Base-by-base conservation (phyloP, 2,797 vertebrate genomes). In the Carcharodon carcharias region DNA sequence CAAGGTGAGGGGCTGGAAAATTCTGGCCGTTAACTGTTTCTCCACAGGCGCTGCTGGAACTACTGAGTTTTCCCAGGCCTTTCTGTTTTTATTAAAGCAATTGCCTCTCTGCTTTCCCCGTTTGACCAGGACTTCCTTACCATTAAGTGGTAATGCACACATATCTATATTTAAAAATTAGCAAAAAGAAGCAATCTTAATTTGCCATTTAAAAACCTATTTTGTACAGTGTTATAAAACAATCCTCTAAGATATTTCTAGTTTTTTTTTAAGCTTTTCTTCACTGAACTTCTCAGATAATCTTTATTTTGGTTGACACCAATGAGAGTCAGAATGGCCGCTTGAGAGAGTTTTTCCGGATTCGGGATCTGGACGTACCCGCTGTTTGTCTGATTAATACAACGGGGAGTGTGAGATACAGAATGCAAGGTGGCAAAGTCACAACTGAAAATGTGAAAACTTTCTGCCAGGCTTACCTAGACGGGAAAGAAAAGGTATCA, bases 341-440 rank as follows among this genome's bases (percentile, higher is more conserved):
- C 2, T 56, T 99, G 54, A 98, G 99, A 96, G 98, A 99, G 96
- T 99, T 99, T 97, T 99, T 99, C 97, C 97, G 96, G 1, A 97
- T 99, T 71, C 98, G 98, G 28, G 97, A 97, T 0, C 97, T 98
- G 1, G 98, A 99, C 0, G 97, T 98, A 58, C 99, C 99, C 0
- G 97, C 98, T 0, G 97, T 99, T 73, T 98, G 98, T 93, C 97
- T 99, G 97, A 97, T 99, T 11, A 99, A 99, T 96, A 96, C 99
- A 96, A 99, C 98, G 2, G 98, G 98, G 0, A 97, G 98, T 0
- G 97, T 97, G 71, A 98, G 97, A 96, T 99, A 99, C 97, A 98
- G 99, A 96, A 98, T 99, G 97, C 98, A 98, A 11, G 98, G 98
- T 0, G 98, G 99, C 0, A 97, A 97, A 7, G 97, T 99, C 95